phyloP scores from a whole-genome alignment of 2,888 invertebrate species.

The Polyommatus iphigenia region DNA sequence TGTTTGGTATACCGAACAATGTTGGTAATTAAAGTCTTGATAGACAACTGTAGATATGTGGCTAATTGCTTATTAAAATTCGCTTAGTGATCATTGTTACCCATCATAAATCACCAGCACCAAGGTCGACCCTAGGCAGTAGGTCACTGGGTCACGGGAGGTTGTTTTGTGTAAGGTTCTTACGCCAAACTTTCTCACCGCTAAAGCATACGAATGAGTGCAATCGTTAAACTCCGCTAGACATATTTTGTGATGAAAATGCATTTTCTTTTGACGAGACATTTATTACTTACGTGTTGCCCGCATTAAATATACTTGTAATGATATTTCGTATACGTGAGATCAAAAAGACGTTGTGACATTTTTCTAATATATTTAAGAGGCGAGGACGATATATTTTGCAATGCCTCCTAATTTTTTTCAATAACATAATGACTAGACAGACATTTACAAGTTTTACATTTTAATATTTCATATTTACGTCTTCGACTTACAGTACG shows the following conservation, averaged over 20 bases:
- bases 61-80: neutral
- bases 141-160: conserved; percentile 16
- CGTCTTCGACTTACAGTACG: neutral
- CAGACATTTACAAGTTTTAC: conserved; percentile 6
- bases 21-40: too few species aligned
- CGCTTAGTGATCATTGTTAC: neutral
- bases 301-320: neutral
- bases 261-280: neutral
- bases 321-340: neutral
- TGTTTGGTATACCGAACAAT: too few species aligned
- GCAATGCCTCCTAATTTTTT: neutral
- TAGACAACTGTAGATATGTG: neutral
- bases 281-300: neutral
- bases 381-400: neutral
- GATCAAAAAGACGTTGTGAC: neutral
- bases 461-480: conserved; percentile 2
- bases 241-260: neutral
- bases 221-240: neutral
- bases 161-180: neutral
- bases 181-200: conserved; percentile 12
- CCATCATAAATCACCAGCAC: conserved; percentile 2
- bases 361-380: neutral
- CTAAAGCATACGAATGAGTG: conserved; percentile 3
- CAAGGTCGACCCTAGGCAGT: neutral
- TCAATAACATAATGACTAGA: neutral